Conservation (phyloP, 1,140 invertebrate genomes). For the Cyphomyrmex costatus region DNA sequence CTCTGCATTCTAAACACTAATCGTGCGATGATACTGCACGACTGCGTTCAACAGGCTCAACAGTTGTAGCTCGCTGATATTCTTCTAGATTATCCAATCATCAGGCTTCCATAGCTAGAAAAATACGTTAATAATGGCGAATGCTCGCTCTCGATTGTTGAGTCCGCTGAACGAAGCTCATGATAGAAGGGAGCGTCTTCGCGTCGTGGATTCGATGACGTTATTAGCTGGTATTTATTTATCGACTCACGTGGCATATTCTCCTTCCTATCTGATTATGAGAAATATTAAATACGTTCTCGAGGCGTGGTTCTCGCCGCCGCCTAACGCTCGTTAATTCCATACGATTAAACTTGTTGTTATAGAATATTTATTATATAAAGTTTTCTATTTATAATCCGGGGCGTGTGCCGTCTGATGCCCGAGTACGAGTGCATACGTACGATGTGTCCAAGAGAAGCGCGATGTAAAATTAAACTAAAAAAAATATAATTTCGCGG, state of each 20-base stretch:
- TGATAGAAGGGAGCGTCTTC: background rate
- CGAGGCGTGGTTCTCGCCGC: background rate
- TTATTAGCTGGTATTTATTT: conserved; percentile 34
- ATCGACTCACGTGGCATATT: background rate
- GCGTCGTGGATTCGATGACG: background rate
- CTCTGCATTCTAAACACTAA: no score
- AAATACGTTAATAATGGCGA: no score
- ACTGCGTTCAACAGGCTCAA: no score
- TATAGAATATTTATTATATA: conserved; percentile 36
- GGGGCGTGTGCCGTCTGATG: background rate
- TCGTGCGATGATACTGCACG: no score
- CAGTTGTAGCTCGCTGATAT: no score
- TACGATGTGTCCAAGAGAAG: background rate
- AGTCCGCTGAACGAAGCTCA: no score
- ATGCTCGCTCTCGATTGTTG: no score
- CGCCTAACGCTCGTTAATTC: conserved; percentile 23
- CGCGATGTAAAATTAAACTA: conserved; percentile 21
- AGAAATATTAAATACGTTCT: background rate
- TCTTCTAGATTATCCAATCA: no score
- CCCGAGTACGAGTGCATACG: background rate
- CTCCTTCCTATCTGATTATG: background rate
- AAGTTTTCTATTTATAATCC: conserved; percentile 44
- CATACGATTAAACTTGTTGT: conserved; percentile 9
- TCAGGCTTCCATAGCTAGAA: no score
- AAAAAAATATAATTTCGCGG: conserved; percentile 27